Evolutionary conservation across 2,888 invertebrate species (phyloP).

Genomic region (Hemaris fuciformis): DNA sequence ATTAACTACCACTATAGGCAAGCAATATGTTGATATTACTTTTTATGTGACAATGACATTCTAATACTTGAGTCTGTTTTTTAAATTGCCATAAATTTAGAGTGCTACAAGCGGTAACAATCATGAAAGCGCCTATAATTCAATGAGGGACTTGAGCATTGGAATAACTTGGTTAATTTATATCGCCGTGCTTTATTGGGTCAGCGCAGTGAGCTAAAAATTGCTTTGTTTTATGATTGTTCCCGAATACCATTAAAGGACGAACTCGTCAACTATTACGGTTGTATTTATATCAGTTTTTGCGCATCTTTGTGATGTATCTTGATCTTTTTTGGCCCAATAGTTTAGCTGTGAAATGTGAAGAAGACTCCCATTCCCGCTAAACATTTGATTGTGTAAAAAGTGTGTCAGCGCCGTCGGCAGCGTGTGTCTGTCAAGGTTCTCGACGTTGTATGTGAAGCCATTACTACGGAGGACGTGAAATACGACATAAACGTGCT

Average conservation of each 20-base stretch:
- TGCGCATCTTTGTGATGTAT: no score
- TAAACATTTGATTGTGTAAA: constrained; percentile 31
- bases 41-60: neutral
- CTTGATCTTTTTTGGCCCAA: no score
- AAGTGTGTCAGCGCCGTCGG: constrained; percentile 28
- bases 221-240: neutral
- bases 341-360: no score
- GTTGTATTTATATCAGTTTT: neutral
- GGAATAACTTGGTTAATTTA: neutral
- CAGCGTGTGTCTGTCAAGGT: constrained; percentile 42
- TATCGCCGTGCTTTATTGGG: neutral
- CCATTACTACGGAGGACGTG: constrained; percentile 63
- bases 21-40: neutral
- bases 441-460: constrained; percentile 52
- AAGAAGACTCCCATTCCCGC: neutral
- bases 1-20: neutral
- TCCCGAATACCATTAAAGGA: neutral
- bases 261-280: neutral
- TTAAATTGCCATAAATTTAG: neutral
- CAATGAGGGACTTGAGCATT: neutral
- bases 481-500: constrained; percentile 66
- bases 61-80: neutral
- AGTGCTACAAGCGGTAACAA: neutral
- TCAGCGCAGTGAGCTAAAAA: neutral
- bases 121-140: neutral